phyloP scores from a whole-genome alignment of 1,140 invertebrate species.

The Heliothis virescens region DNA sequence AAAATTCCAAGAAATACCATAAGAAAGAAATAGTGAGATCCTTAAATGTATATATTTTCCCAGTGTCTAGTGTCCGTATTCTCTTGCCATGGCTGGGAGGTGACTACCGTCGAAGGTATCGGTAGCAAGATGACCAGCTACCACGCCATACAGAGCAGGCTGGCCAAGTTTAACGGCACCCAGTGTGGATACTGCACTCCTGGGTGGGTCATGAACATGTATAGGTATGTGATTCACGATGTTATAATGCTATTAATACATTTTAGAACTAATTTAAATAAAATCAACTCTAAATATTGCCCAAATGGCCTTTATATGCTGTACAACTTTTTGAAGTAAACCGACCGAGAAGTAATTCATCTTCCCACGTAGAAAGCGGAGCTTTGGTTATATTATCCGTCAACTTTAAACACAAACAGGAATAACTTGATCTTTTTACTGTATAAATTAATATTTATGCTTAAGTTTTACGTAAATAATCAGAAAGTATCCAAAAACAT shows the following conservation, averaged over 20 bases:
- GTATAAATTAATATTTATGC: too few species aligned
- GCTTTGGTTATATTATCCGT: too few species aligned
- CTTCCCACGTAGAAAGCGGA: neutral
- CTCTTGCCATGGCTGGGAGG: conserved; percentile 89
- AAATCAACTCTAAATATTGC: too few species aligned
- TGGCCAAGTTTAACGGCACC: conserved; percentile 91
- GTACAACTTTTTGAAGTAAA: neutral
- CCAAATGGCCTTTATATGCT: neutral
- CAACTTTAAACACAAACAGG: neutral
- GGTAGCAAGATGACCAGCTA: conserved; percentile 90
- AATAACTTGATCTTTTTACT: too few species aligned
- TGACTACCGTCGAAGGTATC: conserved; percentile 92
- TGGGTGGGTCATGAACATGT: conserved; percentile 95
- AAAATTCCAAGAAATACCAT: neutral
- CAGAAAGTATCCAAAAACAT: too few species aligned
- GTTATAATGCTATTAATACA: too few species aligned
- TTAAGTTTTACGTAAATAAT: too few species aligned
- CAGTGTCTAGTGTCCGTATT: conserved; percentile 90
- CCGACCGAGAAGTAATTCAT: neutral
- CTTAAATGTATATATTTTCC: neutral
- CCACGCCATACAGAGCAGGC: conserved; percentile 89
- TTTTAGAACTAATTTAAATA: too few species aligned
- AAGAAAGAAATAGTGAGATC: too few species aligned
- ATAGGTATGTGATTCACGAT: conserved; percentile 86
- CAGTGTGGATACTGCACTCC: conserved; percentile 95